A percentile compares a stretch with the other conserved stretches of the same genome.
phyloP scores from a whole-genome alignment of 1,140 invertebrate genomes.

The Macrosteles quadrilineatus region DNA sequence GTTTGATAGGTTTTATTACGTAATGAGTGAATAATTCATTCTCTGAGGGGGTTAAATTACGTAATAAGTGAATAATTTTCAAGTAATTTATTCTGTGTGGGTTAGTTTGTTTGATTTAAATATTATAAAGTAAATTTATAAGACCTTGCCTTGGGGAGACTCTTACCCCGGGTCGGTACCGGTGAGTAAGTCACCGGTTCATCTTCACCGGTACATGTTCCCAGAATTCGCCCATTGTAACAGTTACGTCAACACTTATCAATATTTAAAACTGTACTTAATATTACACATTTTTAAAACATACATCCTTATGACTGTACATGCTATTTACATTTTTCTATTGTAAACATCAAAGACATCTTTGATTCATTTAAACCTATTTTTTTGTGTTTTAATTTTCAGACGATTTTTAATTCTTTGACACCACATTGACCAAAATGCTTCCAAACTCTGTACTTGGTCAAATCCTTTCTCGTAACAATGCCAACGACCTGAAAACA shows the following conservation, averaged over 20 bases:
- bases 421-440: constrained; percentile 73
- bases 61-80: too few species aligned
- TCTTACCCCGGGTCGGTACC: too few species aligned
- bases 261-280: neutral
- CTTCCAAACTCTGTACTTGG: constrained; percentile 73
- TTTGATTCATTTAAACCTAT: neutral
- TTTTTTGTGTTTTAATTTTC: neutral
- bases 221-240: neutral
- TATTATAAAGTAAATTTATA: too few species aligned
- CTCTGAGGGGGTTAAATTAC: too few species aligned
- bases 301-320: neutral
- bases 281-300: neutral
- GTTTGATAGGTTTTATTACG: too few species aligned
- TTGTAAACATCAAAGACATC: neutral
- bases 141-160: too few species aligned
- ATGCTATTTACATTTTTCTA: neutral
- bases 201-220: too few species aligned
- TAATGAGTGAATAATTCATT: too few species aligned
- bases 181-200: too few species aligned
- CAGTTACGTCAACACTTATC: neutral
- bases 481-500: constrained; percentile 81
- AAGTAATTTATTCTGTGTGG: too few species aligned
- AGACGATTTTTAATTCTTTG: constrained; percentile 66
- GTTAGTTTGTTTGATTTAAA: too few species aligned
- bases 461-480: constrained; percentile 93